A percentile compares a stretch with the other conserved stretches of the same genome.
These are phyloP conservation scores for Drosophila nigricruria DNA, from an alignment of 2,888 invertebrate species.

Conservation along the genomic window DNA sequence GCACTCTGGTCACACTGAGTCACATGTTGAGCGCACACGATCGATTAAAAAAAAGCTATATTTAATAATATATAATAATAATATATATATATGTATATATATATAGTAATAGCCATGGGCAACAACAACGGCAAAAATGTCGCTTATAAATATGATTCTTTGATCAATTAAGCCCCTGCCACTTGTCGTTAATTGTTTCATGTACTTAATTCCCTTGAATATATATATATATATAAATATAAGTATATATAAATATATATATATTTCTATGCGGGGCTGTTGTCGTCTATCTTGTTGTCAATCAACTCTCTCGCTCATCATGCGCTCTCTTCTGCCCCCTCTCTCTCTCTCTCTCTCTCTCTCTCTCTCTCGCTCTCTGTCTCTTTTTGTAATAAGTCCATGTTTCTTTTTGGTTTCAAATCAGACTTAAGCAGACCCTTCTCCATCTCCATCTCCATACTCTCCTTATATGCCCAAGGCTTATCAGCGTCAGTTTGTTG, in stretches of 20 bases:
- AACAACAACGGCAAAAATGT: slow-evolving; percentile 30
- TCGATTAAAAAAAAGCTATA: slow-evolving; percentile 49
- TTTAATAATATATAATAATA: slow-evolving; percentile 14
- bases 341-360: background rate
- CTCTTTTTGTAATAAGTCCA: background rate
- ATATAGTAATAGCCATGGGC: slow-evolving; percentile 18
- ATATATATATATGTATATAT: slow-evolving; percentile 8
- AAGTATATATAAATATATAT: background rate
- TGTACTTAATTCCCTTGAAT: slow-evolving; percentile 29
- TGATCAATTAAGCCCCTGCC: slow-evolving; percentile 51
- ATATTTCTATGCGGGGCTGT: slow-evolving; percentile 29
- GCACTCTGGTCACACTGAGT: slow-evolving; percentile 40
- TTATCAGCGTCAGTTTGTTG: slow-evolving; percentile 30
- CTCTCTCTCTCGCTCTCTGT: background rate
- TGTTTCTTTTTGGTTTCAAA: background rate
- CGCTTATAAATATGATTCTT: slow-evolving; percentile 51
- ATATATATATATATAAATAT: background rate
- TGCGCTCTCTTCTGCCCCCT: background rate
- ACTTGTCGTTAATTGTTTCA: slow-evolving; percentile 60
- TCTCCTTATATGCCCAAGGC: background rate
- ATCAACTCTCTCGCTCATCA: background rate
- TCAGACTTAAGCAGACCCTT: slow-evolving; percentile 1
- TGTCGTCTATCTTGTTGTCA: slow-evolving; percentile 7
- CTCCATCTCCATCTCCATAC: background rate
- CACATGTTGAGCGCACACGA: slow-evolving; percentile 67